A percentile compares a stretch with the other conserved stretches of the same genome.
These are phyloP conservation scores for Plebejus melissa DNA, from an alignment of 2,888 invertebrate species.

Conservation along the genomic window DNA sequence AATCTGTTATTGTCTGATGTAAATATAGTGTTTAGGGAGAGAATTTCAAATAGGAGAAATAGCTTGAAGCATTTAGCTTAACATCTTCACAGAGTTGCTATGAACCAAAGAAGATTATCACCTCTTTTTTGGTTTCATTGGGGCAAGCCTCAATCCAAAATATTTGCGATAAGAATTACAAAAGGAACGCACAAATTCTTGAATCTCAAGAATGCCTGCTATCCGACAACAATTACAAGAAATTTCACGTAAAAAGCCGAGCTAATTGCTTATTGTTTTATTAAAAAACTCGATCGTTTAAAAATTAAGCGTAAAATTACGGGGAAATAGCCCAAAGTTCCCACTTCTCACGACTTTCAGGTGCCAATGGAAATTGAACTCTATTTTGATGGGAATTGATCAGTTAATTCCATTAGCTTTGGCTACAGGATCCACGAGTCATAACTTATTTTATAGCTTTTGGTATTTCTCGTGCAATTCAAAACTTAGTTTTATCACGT, in stretches of 20 bases:
- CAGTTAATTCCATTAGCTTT: background rate
- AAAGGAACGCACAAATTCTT: background rate
- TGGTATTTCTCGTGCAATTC: background rate
- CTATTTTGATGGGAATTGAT: background rate
- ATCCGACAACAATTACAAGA: slow-evolving; percentile 9
- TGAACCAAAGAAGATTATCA: too few species aligned
- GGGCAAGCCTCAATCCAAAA: background rate
- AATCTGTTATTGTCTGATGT: background rate
- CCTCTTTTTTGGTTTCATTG: too few species aligned
- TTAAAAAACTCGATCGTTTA: slow-evolving; percentile 23
- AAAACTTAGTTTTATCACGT: slow-evolving; percentile 14
- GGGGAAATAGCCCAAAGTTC: slow-evolving; percentile 21
- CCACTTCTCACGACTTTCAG: slow-evolving; percentile 13
- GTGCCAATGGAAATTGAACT: background rate
- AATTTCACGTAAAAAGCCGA: background rate
- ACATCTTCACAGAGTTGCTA: too few species aligned
- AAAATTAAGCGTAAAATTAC: slow-evolving; percentile 30
- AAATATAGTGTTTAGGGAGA: too few species aligned
- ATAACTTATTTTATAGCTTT: slow-evolving; percentile 12
- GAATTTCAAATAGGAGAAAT: too few species aligned
- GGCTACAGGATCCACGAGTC: background rate
- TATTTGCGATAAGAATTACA: background rate
- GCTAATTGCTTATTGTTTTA: slow-evolving; percentile 24
- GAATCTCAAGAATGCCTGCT: background rate
- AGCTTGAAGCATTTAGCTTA: too few species aligned